Conservation (phyloP, 2,797 vertebrate species). For the Notolepis coatsorum region DNA sequence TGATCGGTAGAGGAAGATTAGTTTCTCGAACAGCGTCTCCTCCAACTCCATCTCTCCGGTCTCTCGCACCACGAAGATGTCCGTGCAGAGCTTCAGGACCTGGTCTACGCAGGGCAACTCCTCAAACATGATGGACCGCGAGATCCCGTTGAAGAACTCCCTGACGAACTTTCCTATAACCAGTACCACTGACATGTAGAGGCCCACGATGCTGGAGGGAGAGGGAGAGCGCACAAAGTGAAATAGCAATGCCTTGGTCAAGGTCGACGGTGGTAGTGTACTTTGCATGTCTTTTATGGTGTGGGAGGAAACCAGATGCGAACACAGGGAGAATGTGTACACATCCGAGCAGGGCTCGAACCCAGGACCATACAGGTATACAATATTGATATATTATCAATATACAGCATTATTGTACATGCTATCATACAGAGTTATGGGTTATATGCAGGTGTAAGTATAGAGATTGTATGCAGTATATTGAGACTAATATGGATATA, state of each 20-base stretch:
- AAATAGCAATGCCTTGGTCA: background rate
- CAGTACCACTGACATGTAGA: constrained; percentile 83
- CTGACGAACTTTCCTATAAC: constrained; percentile 85
- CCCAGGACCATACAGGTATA: too few relatives aligned
- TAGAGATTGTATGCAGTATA: too few relatives aligned
- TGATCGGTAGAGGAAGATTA: constrained; percentile 79
- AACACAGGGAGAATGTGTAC: too few relatives aligned
- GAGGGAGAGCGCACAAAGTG: background rate
- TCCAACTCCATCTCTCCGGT: constrained; percentile 85
- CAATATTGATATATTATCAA: too few relatives aligned
- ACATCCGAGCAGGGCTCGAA: too few relatives aligned
- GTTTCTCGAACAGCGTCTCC: constrained; percentile 83
- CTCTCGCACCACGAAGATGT: constrained; percentile 83
- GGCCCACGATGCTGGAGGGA: constrained; percentile 77
- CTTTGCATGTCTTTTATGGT: too few relatives aligned
- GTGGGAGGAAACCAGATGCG: too few relatives aligned
- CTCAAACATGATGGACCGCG: constrained; percentile 85
- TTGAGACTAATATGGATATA: too few relatives aligned
- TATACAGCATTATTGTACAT: too few relatives aligned
- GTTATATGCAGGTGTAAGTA: too few relatives aligned
- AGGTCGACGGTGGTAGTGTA: too few relatives aligned
- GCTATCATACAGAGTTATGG: too few relatives aligned
- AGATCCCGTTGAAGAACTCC: constrained; percentile 86
- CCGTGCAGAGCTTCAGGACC: constrained; percentile 82
- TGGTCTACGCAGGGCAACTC: constrained; percentile 82